phyloP scores from a whole-genome alignment of 2,797 vertebrate species.

The Molossus molossus region DNA sequence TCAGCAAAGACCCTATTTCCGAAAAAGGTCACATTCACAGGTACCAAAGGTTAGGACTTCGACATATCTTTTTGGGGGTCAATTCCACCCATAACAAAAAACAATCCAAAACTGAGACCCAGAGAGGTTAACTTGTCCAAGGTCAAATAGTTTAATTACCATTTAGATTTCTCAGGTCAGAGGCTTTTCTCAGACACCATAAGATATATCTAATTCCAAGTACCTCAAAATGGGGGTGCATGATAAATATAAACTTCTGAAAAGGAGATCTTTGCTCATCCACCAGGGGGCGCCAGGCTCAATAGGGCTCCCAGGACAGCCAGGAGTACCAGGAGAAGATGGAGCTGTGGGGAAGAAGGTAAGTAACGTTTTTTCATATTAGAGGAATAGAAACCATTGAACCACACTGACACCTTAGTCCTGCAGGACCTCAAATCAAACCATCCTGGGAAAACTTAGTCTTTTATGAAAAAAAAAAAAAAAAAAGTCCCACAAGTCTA shows the following conservation, averaged over 20 bases:
- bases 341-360: conserved; percentile 92
- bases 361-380: neutral
- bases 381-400: neutral
- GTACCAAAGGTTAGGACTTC: neutral
- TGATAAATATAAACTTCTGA: neutral
- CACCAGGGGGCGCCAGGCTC: conserved; percentile 92
- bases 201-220: neutral
- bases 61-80: neutral
- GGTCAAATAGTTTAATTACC: neutral
- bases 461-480: neutral
- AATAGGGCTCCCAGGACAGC: conserved; percentile 89
- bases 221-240: neutral
- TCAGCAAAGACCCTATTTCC: neutral
- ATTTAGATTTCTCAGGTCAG: conserved; percentile 20
- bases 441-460: neutral
- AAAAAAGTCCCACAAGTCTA: neutral
- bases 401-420: neutral
- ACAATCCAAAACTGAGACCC: conserved; percentile 26
- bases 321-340: conserved; percentile 90
- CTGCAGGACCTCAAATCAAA: neutral
- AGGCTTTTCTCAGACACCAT: neutral
- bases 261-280: conserved; percentile 71
- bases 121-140: neutral
- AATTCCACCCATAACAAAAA: neutral
- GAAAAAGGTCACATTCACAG: neutral